A percentile compares a stretch with the other conserved stretches of the same genome.
These are phyloP conservation scores for Cheilosia impressa DNA, from an alignment of 2,888 invertebrate species.

Conservation along the genomic window DNA sequence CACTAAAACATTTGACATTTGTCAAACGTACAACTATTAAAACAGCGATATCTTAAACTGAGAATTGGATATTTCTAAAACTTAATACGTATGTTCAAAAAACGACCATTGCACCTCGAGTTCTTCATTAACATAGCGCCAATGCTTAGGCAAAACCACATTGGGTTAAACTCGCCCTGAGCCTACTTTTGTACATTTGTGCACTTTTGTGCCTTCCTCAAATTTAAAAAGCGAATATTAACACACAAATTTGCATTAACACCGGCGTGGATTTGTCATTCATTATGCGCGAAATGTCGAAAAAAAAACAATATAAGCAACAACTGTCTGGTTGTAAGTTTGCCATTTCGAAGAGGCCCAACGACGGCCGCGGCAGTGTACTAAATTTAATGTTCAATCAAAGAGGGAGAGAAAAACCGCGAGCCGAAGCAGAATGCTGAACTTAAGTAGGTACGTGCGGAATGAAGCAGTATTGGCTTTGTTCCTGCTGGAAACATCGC, in stretches of 20 bases:
- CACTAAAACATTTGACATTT: too few species aligned
- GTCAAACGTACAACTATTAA: too few species aligned
- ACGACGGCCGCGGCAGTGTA: background rate
- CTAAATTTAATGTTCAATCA: constrained; percentile 20
- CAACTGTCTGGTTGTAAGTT: constrained; percentile 1
- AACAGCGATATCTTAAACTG: too few species aligned
- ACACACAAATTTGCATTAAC: constrained; percentile 54
- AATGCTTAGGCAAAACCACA: background rate
- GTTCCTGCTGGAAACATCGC: background rate
- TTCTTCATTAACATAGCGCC: too few species aligned
- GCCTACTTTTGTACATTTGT: constrained; percentile 17
- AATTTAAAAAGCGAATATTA: constrained; percentile 65
- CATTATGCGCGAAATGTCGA: constrained; percentile 47
- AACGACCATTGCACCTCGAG: too few species aligned
- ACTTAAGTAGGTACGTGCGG: constrained; percentile 30
- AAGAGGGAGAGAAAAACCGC: constrained; percentile 14
- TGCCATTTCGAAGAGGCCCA: constrained; percentile 24
- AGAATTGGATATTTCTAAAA: too few species aligned
- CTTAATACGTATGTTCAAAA: too few species aligned
- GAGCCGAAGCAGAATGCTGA: constrained; percentile 17
- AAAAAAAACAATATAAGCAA: constrained; percentile 19
- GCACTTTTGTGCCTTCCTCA: constrained; percentile 44
- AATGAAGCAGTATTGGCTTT: background rate
- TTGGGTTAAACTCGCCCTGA: background rate
- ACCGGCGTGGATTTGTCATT: constrained; percentile 49